Base-by-base conservation (phyloP, 2,888 invertebrate species). In the Cynaeus angustus region DNA sequence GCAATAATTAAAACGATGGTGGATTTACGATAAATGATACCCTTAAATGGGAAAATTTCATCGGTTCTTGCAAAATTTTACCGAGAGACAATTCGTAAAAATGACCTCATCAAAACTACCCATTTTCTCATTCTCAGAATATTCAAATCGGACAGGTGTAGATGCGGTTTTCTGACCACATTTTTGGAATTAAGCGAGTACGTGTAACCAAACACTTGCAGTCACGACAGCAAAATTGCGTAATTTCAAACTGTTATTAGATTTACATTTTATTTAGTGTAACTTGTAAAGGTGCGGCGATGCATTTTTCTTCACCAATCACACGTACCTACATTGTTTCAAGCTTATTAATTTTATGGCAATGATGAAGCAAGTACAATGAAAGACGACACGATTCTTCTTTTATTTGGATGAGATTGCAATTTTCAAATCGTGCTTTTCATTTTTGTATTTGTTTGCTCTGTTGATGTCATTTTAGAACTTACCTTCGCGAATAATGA, bases 221-320 rank as follows among this genome's bases (percentile, higher is more conserved):
- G 21, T 2, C 33, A 33, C 33, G 33, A 33, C 33, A 33, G 9
- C 33, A 7, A 45, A 21, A 52, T 69, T 69, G 59, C 69, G 58
- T 52, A 69, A 69, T 45, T 13, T 33, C 46, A 21, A 62, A 66
- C 66, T 70, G 66, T 70, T 70, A 67, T 70, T 70, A 67, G 67
- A 70, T 70, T 66, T 70, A 56, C 70, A 66, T 56, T 64, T 70
- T 58, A 67, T 64, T 70, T 70, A 62, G 61, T 50, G 14, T 50
- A 50, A 41, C 26, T 56, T 21, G 56, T 43, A 21, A 38, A 52
- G 52, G 62, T 64, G 62, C 41, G 62, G 41, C 50, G 12, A 0
- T 30, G 33, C 48, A 48, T 48, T 61, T 53, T 55, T 55, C 16
- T 30, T 28, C 13, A 53, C 53, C 12, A 33, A 8, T 53, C 37